These are phyloP conservation scores for Sphinx pinastri DNA, from an alignment of 2,888 invertebrate genomes.

Conservation along the genomic window DNA sequence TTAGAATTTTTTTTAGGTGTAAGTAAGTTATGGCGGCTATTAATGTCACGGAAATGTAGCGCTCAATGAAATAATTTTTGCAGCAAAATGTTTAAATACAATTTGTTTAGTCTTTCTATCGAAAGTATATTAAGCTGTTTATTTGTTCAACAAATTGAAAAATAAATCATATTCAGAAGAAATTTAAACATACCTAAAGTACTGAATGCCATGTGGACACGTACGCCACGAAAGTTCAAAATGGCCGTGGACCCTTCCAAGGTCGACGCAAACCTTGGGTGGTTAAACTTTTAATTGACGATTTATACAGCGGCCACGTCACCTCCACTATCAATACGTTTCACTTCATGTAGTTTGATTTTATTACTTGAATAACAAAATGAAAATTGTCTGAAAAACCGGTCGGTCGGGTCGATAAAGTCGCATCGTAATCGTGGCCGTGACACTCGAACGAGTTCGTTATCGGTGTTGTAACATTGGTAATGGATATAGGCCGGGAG, in stretches of 20 bases:
- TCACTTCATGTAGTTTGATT: conserved; percentile 26
- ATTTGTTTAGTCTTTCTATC: no score
- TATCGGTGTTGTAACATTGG: conserved; percentile 27
- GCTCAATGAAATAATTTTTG: not conserved
- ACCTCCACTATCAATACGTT: conserved; percentile 21
- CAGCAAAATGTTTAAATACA: no score
- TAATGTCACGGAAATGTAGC: not conserved
- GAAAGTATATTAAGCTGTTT: no score
- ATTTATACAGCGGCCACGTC: conserved; percentile 3
- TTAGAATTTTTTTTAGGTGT: not conserved
- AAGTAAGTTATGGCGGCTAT: not conserved
- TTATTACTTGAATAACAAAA: conserved; percentile 28
- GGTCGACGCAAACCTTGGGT: conserved; percentile 8
- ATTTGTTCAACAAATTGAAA: not conserved
- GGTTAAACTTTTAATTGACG: conserved; percentile 15
- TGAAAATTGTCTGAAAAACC: conserved; percentile 24
- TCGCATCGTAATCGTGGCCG: conserved; percentile 12
- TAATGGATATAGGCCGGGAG: conserved; percentile 19
- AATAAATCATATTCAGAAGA: not conserved
- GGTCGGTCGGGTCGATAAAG: conserved; percentile 22
- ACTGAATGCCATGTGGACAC: not conserved
- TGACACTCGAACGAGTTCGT: conserved; percentile 26
- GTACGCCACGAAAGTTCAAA: not conserved
- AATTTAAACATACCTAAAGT: not conserved
- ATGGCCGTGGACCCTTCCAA: conserved; percentile 5